phyloP scores from a whole-genome alignment of 2,888 invertebrate species.

The Leptodirus hochenwartii region DNA sequence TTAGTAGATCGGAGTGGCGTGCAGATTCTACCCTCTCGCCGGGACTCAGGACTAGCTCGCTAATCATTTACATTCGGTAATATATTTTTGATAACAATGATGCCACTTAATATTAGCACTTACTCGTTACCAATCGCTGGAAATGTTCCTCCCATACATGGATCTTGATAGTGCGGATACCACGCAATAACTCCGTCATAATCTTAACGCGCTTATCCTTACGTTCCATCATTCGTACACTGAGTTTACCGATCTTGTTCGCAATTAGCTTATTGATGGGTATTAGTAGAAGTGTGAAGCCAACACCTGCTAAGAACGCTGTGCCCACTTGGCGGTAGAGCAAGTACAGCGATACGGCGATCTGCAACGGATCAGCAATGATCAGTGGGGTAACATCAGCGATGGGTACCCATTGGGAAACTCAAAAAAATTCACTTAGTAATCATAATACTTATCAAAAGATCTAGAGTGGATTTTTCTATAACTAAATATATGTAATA shows the following conservation, averaged over 20 bases:
- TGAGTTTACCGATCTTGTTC: constrained; percentile 69
- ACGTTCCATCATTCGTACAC: constrained; percentile 71
- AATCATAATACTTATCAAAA: no score
- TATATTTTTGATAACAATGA: no score
- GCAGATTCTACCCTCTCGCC: no score
- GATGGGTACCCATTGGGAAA: no score
- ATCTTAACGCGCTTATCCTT: constrained; percentile 82
- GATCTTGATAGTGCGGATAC: constrained; percentile 79
- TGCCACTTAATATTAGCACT: no score
- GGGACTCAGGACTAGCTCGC: no score
- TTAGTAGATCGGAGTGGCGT: no score
- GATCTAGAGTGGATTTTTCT: no score
- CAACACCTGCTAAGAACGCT: constrained; percentile 79
- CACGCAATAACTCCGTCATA: constrained; percentile 70
- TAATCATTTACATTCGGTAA: no score
- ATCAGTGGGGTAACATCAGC: no score
- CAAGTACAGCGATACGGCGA: constrained; percentile 63
- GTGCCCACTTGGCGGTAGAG: constrained; percentile 77
- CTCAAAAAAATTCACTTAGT: no score
- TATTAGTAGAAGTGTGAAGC: constrained; percentile 71
- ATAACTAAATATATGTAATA: no score
- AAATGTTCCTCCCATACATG: constrained; percentile 91
- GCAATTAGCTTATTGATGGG: constrained; percentile 86
- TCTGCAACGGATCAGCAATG: constrained; percentile 31
- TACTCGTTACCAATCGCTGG: constrained; percentile 46